phyloP scores from a whole-genome alignment of 2,113 vertebrate genomes.

The Datnioides undecimradiatus region DNA sequence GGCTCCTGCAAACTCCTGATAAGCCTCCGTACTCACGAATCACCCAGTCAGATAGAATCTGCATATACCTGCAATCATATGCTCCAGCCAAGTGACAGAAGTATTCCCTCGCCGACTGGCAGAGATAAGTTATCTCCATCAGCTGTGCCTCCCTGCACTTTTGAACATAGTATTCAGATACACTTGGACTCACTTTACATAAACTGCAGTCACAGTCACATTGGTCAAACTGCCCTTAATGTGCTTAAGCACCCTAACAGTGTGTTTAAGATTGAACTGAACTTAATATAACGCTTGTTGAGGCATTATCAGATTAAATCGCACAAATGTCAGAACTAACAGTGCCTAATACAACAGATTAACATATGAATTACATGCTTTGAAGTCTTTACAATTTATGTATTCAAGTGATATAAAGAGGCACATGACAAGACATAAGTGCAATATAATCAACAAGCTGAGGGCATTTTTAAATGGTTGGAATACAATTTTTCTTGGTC shows the following conservation, averaged over 20 bases:
- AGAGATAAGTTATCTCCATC: conserved; percentile 69
- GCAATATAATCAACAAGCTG: conserved; percentile 41
- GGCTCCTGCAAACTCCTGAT: conserved; percentile 74
- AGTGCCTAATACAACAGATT: conserved; percentile 34
- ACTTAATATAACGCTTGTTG: conserved; percentile 38
- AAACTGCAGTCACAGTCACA: conserved; percentile 32
- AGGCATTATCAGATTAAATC: conserved; percentile 46
- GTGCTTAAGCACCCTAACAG: conserved; percentile 34
- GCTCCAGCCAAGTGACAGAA: conserved; percentile 74
- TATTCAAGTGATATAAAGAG: conserved; percentile 25
- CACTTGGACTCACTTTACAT: conserved; percentile 65
- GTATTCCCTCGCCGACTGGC: conserved; percentile 40
- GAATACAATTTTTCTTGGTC: conserved; percentile 60
- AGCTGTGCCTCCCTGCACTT: conserved; percentile 57
- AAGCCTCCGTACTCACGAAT: conserved; percentile 54
- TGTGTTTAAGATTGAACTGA: conserved; percentile 43
- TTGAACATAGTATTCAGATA: conserved; percentile 66
- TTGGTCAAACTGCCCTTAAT: conserved; percentile 41
- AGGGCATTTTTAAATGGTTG: conserved; percentile 48
- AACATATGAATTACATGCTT: conserved; percentile 51
- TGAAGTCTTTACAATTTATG: conserved; percentile 41
- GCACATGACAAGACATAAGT: conserved; percentile 59
- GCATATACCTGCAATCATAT: conserved; percentile 63
- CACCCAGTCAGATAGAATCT: conserved; percentile 69
- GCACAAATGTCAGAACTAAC: conserved; percentile 39